These are phyloP conservation scores for Allacma fusca DNA, from an alignment of 2,888 invertebrate species.

Conservation along the genomic window DNA sequence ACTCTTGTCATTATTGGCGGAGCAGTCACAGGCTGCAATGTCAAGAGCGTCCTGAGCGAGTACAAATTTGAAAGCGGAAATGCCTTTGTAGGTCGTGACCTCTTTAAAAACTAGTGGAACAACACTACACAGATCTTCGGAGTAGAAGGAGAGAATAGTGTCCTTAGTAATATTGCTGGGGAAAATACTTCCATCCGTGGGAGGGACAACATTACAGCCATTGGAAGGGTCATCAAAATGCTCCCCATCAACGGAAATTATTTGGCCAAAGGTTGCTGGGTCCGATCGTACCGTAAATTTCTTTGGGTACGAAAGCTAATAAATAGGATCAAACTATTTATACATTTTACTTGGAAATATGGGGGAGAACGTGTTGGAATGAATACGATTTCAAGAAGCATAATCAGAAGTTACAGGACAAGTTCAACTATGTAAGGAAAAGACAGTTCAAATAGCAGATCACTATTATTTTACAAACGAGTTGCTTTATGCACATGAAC, in stretches of 20 bases:
- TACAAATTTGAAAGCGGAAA: not conserved
- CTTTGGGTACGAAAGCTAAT: not conserved
- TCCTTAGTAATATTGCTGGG: not conserved
- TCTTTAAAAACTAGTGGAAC: not conserved
- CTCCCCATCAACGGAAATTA: not conserved
- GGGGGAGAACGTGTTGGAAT: not conserved
- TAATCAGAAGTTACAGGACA: not conserved
- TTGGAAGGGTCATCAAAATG: not conserved
- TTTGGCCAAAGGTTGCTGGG: not conserved
- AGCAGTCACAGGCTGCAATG: not conserved
- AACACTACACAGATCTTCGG: not conserved
- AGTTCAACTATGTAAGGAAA: too few relatives aligned
- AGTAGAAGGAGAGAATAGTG: not conserved
- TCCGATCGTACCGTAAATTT: not conserved
- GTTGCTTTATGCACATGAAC: too few relatives aligned
- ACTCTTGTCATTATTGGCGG: not conserved
- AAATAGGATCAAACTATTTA: not conserved
- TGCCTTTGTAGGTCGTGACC: not conserved
- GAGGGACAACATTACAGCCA: not conserved
- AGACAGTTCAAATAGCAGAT: too few relatives aligned
- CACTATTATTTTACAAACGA: too few relatives aligned
- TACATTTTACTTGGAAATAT: not conserved
- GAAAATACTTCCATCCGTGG: not conserved
- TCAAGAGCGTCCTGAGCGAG: not conserved
- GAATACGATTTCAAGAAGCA: too few relatives aligned